Evolutionary conservation across 1,140 invertebrate genomes (phyloP), one percentile per base, ranked within the genome.

Genomic region (Leptonema lineaticorne): DNA sequence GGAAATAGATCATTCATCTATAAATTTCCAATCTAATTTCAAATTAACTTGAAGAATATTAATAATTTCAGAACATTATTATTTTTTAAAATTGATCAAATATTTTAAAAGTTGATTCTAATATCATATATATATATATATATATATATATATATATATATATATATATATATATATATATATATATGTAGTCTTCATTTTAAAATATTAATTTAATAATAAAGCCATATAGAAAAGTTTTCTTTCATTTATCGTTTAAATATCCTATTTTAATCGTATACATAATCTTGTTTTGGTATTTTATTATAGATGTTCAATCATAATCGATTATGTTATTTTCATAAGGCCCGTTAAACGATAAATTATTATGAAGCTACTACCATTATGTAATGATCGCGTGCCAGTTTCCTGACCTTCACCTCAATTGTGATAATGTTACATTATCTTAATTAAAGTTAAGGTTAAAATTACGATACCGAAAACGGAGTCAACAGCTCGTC

Each of bases 331-430:
- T 24, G 50, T 24, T 26, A 18, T 11, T 48, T 48, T 22, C 22
- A 24, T 53, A 22, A 26, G 22, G 24, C 16, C n/a, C 16, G 9
- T 41, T 41, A 41, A 41, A 41, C 16, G 16, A 41, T 41, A 41
- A 41, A 14, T 14, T 14, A 41, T 53, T 24, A 26, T 53, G 22
- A 26, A 7, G 22, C 50, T 20, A 53, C 27, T 11, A 53, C n/a
- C 50, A 24, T 53, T 53, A 53, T 26, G 22, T 53, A 53, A 53
- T 24, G 50, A 24, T 22, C 5, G 50, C 50, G 50, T 53, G 22
- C 50, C 50, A 53, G 22, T 53, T 53, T 53, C 20, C 22, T 22
- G 50, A 20, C 50, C 50, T 53, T 53, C 50, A 53, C 50, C 50
- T 53, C 50, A 53, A 24, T 53, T 24, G 22, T 24, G 8, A 53